These are phyloP conservation scores for Thymelicus acteon DNA, from an alignment of 2,888 invertebrate species.

Conservation along the genomic window DNA sequence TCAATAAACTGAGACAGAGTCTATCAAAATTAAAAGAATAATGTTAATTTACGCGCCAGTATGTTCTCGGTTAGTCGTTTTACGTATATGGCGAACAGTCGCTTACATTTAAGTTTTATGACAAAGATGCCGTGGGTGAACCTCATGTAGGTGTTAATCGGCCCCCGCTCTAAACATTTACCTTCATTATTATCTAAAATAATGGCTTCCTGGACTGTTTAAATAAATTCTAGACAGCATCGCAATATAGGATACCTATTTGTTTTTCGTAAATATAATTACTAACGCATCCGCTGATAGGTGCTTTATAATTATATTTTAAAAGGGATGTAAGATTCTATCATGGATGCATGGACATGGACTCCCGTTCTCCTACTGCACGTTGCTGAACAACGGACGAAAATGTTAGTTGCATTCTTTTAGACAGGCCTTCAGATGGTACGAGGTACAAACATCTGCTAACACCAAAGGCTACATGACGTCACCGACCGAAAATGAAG, in stretches of 20 bases:
- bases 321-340: too few relatives aligned
- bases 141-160: conserved; percentile 64
- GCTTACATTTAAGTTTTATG: conserved; percentile 61
- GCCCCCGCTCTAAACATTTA: conserved; percentile 51
- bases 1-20: conserved; percentile 39
- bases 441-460: too few relatives aligned
- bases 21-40: conserved; percentile 40
- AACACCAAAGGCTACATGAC: too few relatives aligned
- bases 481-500: too few relatives aligned
- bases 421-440: too few relatives aligned
- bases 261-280: neutral
- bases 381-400: too few relatives aligned
- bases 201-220: conserved; percentile 56
- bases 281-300: neutral
- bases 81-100: conserved; percentile 61
- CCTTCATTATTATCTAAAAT: conserved; percentile 55
- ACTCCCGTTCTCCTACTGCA: too few relatives aligned
- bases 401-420: too few relatives aligned
- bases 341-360: too few relatives aligned
- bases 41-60: conserved; percentile 59
- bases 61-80: conserved; percentile 45
- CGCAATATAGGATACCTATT: conserved; percentile 12
- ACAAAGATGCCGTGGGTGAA: conserved; percentile 67
- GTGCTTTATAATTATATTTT: too few relatives aligned
- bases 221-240: conserved; percentile 32